Evolutionary conservation across 1,140 invertebrate species (phyloP).

Genomic region (Heliconius hermathena): DNA sequence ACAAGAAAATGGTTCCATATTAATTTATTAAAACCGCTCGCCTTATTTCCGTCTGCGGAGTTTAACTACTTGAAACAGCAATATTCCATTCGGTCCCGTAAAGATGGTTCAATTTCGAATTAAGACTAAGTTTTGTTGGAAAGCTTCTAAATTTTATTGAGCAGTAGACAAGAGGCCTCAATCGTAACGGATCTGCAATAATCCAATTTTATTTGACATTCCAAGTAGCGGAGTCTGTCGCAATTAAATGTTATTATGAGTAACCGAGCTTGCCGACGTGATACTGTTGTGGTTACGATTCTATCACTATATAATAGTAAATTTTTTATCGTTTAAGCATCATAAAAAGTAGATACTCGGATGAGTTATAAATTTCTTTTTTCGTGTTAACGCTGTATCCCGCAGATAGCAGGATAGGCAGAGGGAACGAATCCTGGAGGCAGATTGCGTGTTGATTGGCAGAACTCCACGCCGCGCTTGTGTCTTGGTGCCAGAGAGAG

Average conservation of each 20-base stretch:
- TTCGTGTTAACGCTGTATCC: too few species aligned
- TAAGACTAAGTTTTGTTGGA: conserved; percentile 24
- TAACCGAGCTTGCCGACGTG: conserved; percentile 10
- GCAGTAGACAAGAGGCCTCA: conserved; percentile 27
- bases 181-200: conserved; percentile 35
- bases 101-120: conserved; percentile 26
- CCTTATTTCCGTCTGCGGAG: conserved; percentile 15
- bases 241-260: conserved; percentile 36
- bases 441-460: too few species aligned
- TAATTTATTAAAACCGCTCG: conserved; percentile 13
- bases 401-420: too few species aligned
- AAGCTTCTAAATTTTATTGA: conserved; percentile 28
- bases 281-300: background rate
- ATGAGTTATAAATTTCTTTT: too few species aligned
- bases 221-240: conserved; percentile 15
- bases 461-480: too few species aligned
- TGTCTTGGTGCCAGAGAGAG: too few species aligned
- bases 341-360: background rate
- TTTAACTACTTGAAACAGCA: conserved; percentile 20
- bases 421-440: too few species aligned
- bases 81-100: conserved; percentile 19
- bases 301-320: background rate
- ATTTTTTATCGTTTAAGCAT: background rate
- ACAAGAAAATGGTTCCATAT: conserved; percentile 11
- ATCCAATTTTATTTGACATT: conserved; percentile 33